Evolutionary conservation across 1,140 invertebrate species (phyloP).

Genomic region (Armadillidium nasatum): DNA sequence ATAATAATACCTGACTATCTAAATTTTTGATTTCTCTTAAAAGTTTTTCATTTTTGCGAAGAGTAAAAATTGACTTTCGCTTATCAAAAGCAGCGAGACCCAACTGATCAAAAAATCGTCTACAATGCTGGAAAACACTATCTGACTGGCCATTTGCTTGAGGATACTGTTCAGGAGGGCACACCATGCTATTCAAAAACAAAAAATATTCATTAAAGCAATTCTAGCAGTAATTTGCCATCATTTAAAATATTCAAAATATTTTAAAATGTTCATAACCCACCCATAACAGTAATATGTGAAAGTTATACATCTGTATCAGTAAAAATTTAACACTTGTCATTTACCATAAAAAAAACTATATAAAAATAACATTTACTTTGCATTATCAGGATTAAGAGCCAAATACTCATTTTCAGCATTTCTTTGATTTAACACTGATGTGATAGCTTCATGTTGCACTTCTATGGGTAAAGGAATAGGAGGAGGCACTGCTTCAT

Average conservation of each 20-base stretch:
- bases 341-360: background rate
- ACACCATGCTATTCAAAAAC: slow-evolving; percentile 40
- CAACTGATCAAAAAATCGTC: slow-evolving; percentile 81
- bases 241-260: too few species aligned
- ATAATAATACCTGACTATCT: slow-evolving; percentile 66
- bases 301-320: too few species aligned
- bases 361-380: slow-evolving; percentile 29
- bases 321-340: background rate
- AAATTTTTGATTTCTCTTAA: slow-evolving; percentile 86
- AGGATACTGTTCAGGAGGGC: slow-evolving; percentile 41
- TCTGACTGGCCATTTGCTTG: slow-evolving; percentile 35
- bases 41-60: slow-evolving; percentile 84
- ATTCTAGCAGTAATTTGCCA: too few species aligned
- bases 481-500: slow-evolving; percentile 54
- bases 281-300: too few species aligned
- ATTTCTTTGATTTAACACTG: slow-evolving; percentile 72
- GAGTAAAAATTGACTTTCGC: slow-evolving; percentile 72
- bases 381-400: slow-evolving; percentile 30
- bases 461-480: slow-evolving; percentile 59
- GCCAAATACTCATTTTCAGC: slow-evolving; percentile 66
- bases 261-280: too few species aligned
- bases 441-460: slow-evolving; percentile 78
- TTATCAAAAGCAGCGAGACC: slow-evolving; percentile 86
- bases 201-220: too few species aligned
- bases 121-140: slow-evolving; percentile 70